phyloP scores from a whole-genome alignment of 2,888 invertebrate species.

The Gasteruption jaculator region DNA sequence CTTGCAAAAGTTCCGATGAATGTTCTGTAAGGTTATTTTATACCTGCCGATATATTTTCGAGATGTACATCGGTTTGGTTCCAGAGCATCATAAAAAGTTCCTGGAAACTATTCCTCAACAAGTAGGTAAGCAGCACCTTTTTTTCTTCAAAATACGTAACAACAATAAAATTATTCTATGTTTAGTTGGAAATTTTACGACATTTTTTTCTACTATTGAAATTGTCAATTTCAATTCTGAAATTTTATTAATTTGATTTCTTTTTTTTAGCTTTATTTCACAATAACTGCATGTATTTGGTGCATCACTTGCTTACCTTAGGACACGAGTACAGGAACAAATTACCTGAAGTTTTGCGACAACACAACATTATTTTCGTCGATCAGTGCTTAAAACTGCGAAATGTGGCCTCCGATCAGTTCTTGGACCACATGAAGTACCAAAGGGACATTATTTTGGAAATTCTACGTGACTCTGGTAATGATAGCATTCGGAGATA shows the following conservation, averaged over 20 bases:
- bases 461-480: slow-evolving; percentile 74
- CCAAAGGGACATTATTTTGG: slow-evolving; percentile 72
- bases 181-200: not conserved
- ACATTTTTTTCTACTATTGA: not conserved
- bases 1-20: slow-evolving; percentile 59
- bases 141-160: slow-evolving; percentile 20
- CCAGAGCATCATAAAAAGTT: slow-evolving; percentile 76
- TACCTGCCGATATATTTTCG: slow-evolving; percentile 69
- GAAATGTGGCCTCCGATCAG: slow-evolving; percentile 65
- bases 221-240: too few relatives aligned
- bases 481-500: slow-evolving; percentile 19
- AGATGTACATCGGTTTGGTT: slow-evolving; percentile 72
- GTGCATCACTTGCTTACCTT: slow-evolving; percentile 69
- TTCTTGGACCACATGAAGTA: slow-evolving; percentile 71
- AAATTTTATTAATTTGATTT: not conserved
- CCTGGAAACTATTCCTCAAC: slow-evolving; percentile 81
- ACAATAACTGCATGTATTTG: slow-evolving; percentile 90
- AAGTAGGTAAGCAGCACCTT: slow-evolving; percentile 61
- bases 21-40: slow-evolving; percentile 65
- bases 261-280: slow-evolving; percentile 65
- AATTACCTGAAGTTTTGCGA: slow-evolving; percentile 57
- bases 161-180: not conserved
- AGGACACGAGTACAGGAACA: slow-evolving; percentile 64
- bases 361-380: slow-evolving; percentile 63
- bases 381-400: slow-evolving; percentile 64